Base-by-base conservation (phyloP, 2,113 vertebrate species). In the Erinaceus europaeus region DNA sequence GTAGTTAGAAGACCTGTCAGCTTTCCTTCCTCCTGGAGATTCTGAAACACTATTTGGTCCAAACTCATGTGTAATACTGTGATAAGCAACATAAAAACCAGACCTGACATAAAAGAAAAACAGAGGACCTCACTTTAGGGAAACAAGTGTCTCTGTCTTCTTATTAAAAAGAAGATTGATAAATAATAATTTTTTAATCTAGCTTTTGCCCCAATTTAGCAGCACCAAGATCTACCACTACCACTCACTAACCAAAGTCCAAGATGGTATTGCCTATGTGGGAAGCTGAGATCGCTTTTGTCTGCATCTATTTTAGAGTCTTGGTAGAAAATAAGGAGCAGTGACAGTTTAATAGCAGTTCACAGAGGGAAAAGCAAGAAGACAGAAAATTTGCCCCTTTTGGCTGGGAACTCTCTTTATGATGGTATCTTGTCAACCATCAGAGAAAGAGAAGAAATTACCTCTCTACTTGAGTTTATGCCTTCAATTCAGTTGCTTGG, bases 181-280 rank as follows among this genome's bases (percentile, higher is more conserved):
- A n/a, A n/a, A 38, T n/a, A 79, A 46, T 80, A 80, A 90, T 50
- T 77, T 90, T n/a, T 69, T 44, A 89, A 74, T 17, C 40, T 86
- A 38, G 85, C 81, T 10, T 59, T 59, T 75, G 74, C 29, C 69
- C 57, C 59, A 90, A 38, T 46, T 78, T 50, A 48, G 42, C n/a
- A 82, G 64, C 59, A 75, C 27, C 40, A 55, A 62, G 34, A 78
- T 34, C 38, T 67, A 74, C n/a, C 53, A 40, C 17, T 57, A 74
- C n/a, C 53, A 40, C 17, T 57, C 42, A 9, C n/a, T 14, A 55
- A 75, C 75, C 46, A 76, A 80, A 90, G 62, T 12, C 9, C 53
- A n/a, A 73, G 15, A 48, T 52, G 4, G 12, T 11, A 34, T n/a
- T 69, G 12, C 20, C 36, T 11, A 1, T 21, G 42, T 34, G 44